A percentile compares a stretch with the other conserved stretches of the same genome.
These are phyloP conservation scores for Steinernema scapterisci DNA, from an alignment of 2,888 invertebrate genomes.

Conservation along the genomic window DNA sequence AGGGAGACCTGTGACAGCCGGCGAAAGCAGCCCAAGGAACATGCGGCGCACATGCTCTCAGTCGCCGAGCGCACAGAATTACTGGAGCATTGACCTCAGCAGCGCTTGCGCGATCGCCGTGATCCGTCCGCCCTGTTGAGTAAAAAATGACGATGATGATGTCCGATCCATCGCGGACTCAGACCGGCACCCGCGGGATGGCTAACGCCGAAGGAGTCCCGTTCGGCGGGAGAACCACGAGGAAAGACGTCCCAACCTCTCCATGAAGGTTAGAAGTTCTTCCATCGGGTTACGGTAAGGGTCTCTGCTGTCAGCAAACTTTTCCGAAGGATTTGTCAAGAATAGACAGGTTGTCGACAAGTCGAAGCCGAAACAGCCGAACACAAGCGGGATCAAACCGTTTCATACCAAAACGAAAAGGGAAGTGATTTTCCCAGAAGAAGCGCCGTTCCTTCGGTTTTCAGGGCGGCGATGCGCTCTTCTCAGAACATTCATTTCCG, in stretches of 20 bases:
- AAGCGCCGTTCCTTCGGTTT: background rate
- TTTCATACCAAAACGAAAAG: background rate
- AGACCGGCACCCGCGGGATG: background rate
- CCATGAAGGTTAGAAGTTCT: background rate
- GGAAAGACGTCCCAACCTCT: background rate
- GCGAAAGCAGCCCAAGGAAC: background rate
- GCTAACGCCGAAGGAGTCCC: too few species aligned
- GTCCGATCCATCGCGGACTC: background rate
- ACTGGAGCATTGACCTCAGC: conserved; percentile 29
- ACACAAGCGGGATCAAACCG: too few species aligned
- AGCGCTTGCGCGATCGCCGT: conserved; percentile 10
- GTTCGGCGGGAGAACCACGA: background rate
- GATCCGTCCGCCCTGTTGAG: conserved; percentile 16
- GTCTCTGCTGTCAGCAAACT: background rate
- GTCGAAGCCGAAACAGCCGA: too few species aligned
- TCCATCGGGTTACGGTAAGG: background rate
- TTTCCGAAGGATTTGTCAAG: background rate
- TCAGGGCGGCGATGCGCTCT: background rate
- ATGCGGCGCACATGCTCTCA: background rate
- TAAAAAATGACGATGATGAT: conserved; percentile 16
- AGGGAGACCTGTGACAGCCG: conserved; percentile 25
- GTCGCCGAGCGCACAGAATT: background rate
- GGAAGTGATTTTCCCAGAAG: background rate
- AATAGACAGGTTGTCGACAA: background rate
- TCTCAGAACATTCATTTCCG: background rate